Base-by-base conservation (phyloP, 1,140 invertebrate genomes). In the Sitobion miscanthi region DNA sequence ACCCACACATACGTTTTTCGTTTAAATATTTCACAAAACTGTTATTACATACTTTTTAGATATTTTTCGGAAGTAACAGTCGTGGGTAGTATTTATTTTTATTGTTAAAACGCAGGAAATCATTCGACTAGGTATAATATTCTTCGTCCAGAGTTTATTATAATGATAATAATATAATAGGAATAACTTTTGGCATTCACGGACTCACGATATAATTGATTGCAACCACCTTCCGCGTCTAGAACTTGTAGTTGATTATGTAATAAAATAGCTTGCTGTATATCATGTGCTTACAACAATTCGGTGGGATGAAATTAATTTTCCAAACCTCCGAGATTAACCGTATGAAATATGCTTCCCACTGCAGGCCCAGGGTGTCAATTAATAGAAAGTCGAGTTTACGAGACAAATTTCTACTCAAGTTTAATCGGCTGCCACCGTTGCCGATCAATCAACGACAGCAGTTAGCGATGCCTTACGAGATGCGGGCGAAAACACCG, bases 391-490 rank as follows among this genome's bases (percentile, higher is more conserved):
- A 69, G 49, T 86, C 49, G 49, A 49, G 45, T 90, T 69, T 90
- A 93, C 82, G 54, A 85, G 91, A 93, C 82, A 93, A 93, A 93
- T 93, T 86, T 93, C 49, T 49, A 86, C 49, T 85, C 49, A 52
- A 83, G 91, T 85, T 47, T 52, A 93, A 45, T 52, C 82, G 49
- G 35, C 35, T 82, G 91, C 49, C 49, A 57, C 23, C n/a, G 49
- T 38, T 52, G 35, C 21, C 45, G 49, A 93, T 93, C 82, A 93
- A 93, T 93, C 91, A 93, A 92, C 90, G 62, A 92, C 69, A 77
- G 62, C 14, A 77, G 62, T 77, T 77, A 77, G 62, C 62, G 38
- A 6, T 62, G 17, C 35, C 17, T 77, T 17, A 77, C 47, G 91
- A 49, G 91, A 82, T 35, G 90, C 20, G 38, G 38, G 42, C 20